phyloP scores from a whole-genome alignment of 1,140 invertebrate genomes.

The Antheraea pernyi region DNA sequence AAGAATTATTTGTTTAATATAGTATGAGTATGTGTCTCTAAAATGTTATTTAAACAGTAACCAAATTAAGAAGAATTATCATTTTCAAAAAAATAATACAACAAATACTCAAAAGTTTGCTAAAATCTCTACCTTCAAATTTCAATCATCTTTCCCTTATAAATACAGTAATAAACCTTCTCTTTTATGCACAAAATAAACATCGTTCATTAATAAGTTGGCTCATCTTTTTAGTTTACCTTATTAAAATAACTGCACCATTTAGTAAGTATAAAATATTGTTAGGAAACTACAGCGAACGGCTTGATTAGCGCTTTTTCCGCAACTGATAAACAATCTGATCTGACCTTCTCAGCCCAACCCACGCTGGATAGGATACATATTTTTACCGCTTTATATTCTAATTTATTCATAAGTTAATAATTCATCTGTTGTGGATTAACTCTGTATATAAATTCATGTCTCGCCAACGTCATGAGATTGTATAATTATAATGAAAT shows the following conservation, averaged over 20 bases:
- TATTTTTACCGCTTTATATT: background rate
- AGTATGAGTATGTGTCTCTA: too few species aligned
- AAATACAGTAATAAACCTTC: too few species aligned
- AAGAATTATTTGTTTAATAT: too few species aligned
- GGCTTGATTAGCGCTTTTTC: conserved; percentile 12
- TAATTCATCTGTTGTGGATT: background rate
- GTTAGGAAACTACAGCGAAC: background rate
- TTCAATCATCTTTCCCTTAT: too few species aligned
- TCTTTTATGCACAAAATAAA: too few species aligned
- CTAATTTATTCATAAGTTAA: background rate
- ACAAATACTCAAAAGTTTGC: too few species aligned
- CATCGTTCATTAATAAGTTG: too few species aligned
- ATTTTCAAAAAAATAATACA: too few species aligned
- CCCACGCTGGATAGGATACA: background rate
- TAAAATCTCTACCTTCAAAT: too few species aligned
- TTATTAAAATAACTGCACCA: background rate
- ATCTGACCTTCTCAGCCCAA: conserved; percentile 12
- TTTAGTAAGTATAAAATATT: background rate
- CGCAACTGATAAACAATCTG: conserved; percentile 13
- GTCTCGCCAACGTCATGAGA: background rate
- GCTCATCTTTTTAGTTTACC: background rate
- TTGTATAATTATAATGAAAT: background rate
- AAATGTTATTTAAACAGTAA: too few species aligned
- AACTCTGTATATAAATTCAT: background rate
- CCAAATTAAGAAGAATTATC: too few species aligned